Evolutionary conservation across 92 coral and sea anemone genomes (phyloP), one percentile per base, ranked within the genome.

Genomic region (Paramuricea clavata): DNA sequence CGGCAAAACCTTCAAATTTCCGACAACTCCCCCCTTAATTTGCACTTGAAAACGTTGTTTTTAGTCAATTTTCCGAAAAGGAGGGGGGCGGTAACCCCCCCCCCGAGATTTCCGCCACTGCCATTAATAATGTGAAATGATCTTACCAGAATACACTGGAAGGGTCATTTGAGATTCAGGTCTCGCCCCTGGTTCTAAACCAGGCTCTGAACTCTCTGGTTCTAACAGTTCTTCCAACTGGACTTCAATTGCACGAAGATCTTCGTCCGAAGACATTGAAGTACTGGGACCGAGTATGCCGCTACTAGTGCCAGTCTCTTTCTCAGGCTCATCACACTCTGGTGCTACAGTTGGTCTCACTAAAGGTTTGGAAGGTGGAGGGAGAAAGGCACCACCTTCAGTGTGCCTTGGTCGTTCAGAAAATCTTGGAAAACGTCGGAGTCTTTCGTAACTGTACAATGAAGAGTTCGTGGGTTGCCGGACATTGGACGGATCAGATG

Each of bases 171-270:
- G 26, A 30, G 50, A 60, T 2, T 61, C 56, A 9, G 73, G n/a
- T 6, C 34, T 36, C 23, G 64, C 15, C 54, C 27, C 9, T 42
- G 1, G 47, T 31, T 79, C n/a, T n/a, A 5, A 15, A 2, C 35
- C 52, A 26, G 27, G 52, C 10, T 49, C 68, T 34, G 21, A 17
- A 19, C 32, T 61, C 3, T 79, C 84, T 1, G 35, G 54, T 79
- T 59, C 84, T 30, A 79, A 61, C 19, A 79, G 57, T 57, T 65
- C 49, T 27, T 79, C 73, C 36, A 79, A 8, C 31, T 65, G 26
- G 19, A 28, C 33, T 60, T 79, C 73, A 34, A 79, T 79, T 33
- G 71, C 73, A 59, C 84, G 84, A 44, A 79, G 61, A 79, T 79
- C 84, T 12, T 79, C 84, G 60, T 79, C 73, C 56, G 84, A 79